A percentile compares a stretch with the other conserved stretches of the same genome.
Conservation (phyloP, 2,888 invertebrate genomes). For the Lottia scabra region DNA sequence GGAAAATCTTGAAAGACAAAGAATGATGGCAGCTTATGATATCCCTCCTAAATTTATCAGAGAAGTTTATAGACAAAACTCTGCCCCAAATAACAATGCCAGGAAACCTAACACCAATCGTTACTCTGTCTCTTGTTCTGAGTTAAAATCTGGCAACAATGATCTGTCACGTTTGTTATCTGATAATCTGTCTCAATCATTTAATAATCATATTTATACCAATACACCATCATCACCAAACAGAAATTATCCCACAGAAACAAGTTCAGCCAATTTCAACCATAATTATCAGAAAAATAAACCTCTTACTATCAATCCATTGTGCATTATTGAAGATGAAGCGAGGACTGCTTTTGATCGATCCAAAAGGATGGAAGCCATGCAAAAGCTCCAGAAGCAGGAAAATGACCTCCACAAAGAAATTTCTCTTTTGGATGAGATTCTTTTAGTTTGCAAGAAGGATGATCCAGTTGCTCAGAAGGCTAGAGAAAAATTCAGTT, state of each 20-base stretch:
- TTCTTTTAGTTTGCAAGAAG: constrained; percentile 44
- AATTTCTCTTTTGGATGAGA: constrained; percentile 59
- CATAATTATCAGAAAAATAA: constrained; percentile 19
- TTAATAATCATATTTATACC: not conserved
- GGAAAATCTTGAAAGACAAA: constrained; percentile 51
- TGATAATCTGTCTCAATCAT: not conserved
- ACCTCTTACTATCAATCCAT: constrained; percentile 26
- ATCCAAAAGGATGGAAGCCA: constrained; percentile 38
- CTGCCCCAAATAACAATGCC: not conserved
- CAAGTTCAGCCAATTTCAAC: not conserved
- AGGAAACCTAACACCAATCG: not conserved
- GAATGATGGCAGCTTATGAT: constrained; percentile 57
- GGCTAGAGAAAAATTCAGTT: not conserved
- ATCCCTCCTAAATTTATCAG: constrained; percentile 51
- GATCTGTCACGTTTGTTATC: not conserved
- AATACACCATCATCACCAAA: constrained; percentile 1
- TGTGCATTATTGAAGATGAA: constrained; percentile 44
- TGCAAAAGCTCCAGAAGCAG: constrained; percentile 48
- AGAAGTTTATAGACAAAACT: constrained; percentile 36
- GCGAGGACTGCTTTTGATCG: constrained; percentile 29
- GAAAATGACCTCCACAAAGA: constrained; percentile 55
- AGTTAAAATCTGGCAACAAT: not conserved
- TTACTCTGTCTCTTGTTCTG: not conserved
- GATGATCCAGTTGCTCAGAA: constrained; percentile 12
- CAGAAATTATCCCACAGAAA: too few relatives aligned